Conservation (phyloP, 2,113 vertebrate genomes). For the Coturnix japonica region DNA sequence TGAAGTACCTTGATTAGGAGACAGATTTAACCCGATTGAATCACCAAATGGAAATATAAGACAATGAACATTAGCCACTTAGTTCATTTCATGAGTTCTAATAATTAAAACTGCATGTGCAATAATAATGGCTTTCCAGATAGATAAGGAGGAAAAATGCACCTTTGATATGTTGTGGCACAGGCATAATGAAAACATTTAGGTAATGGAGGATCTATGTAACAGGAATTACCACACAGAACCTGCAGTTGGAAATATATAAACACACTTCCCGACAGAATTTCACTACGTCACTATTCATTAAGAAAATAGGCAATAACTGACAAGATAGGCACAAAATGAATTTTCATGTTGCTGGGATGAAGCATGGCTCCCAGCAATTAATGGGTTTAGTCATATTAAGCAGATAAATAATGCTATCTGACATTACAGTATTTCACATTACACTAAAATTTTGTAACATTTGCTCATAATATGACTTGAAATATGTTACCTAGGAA, state of each 20-base stretch:
- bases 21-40: slow-evolving; percentile 46
- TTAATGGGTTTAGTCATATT: slow-evolving; percentile 78
- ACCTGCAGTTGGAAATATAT: slow-evolving; percentile 58
- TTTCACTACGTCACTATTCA: slow-evolving; percentile 64
- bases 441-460: slow-evolving; percentile 81
- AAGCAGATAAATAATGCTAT: slow-evolving; percentile 79
- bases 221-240: slow-evolving; percentile 46
- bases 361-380: slow-evolving; percentile 79
- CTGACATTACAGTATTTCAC: slow-evolving; percentile 83
- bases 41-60: slow-evolving; percentile 43
- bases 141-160: slow-evolving; percentile 37
- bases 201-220: slow-evolving; percentile 73
- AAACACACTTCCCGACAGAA: slow-evolving; percentile 58
- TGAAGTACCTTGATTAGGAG: slow-evolving; percentile 10
- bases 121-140: slow-evolving; percentile 55
- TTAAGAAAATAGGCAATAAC: slow-evolving; percentile 66
- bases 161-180: slow-evolving; percentile 54
- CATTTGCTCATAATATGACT: slow-evolving; percentile 77
- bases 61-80: slow-evolving; percentile 56
- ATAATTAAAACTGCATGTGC: slow-evolving; percentile 70
- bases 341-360: slow-evolving; percentile 71
- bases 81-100: slow-evolving; percentile 46
- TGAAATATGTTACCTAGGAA: slow-evolving; percentile 83
- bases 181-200: slow-evolving; percentile 32
- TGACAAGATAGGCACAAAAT: slow-evolving; percentile 72